Evolutionary conservation across 1,140 invertebrate genomes (phyloP).

Genomic region (Alviniconcha marisindica): DNA sequence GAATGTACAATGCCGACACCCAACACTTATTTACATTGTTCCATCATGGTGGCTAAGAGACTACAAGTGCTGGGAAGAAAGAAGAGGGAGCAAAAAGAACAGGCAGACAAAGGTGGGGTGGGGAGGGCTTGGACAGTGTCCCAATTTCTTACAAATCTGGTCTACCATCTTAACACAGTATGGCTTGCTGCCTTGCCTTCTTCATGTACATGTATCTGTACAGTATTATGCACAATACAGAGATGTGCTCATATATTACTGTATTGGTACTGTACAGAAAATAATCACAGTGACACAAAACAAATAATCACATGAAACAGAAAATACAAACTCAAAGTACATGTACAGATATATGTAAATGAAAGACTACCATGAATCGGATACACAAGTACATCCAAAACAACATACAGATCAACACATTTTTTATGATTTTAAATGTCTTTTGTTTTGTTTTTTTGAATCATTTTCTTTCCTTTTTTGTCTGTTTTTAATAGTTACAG

Average conservation of each 20-base stretch:
- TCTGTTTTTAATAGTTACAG: not conserved
- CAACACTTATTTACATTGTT: constrained; percentile 8
- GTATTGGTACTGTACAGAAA: constrained; percentile 24
- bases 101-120: not conserved
- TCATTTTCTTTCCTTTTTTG: not conserved
- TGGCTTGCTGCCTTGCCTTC: constrained; percentile 28
- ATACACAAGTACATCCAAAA: not conserved
- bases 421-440: constrained; percentile 30
- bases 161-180: not conserved
- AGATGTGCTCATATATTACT: not conserved
- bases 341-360: no score
- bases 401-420: not conserved
- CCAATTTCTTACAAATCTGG: constrained; percentile 22
- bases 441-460: constrained; percentile 32
- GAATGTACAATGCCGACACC: constrained; percentile 1
- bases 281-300: constrained; percentile 14
- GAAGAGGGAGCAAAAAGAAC: not conserved
- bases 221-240: constrained; percentile 19
- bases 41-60: not conserved
- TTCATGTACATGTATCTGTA: not conserved
- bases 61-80: not conserved
- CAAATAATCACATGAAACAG: not conserved
- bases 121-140: not conserved
- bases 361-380: not conserved
- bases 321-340: not conserved